phyloP scores from a whole-genome alignment of 2,888 invertebrate species.

The Polia nebulosa region DNA sequence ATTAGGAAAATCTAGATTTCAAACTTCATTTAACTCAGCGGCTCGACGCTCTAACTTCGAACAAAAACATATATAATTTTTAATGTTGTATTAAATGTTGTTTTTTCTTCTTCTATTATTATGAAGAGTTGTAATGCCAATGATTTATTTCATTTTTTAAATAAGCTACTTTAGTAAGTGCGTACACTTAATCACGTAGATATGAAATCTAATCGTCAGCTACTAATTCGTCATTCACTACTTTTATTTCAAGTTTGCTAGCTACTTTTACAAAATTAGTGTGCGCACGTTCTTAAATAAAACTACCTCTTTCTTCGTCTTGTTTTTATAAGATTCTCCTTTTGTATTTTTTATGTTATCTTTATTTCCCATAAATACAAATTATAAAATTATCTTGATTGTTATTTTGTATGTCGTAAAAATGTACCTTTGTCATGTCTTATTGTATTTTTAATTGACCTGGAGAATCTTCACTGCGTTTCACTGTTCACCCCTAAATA shows the following conservation, averaged over 20 bases:
- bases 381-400: neutral
- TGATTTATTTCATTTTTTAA: slow-evolving; percentile 21
- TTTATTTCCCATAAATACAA: neutral
- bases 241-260: neutral
- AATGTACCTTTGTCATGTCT: neutral
- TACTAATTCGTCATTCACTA: neutral
- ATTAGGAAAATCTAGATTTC: neutral
- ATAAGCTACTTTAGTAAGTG: slow-evolving; percentile 31
- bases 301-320: slow-evolving; percentile 55
- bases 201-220: neutral
- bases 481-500: slow-evolving; percentile 7
- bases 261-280: neutral
- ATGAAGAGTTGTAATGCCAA: slow-evolving; percentile 10
- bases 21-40: neutral
- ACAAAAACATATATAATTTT: slow-evolving; percentile 3
- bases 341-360: neutral
- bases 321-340: slow-evolving; percentile 27
- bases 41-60: slow-evolving; percentile 11
- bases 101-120: slow-evolving; percentile 30
- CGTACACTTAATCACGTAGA: slow-evolving; percentile 11
- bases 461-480: slow-evolving; percentile 18
- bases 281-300: slow-evolving; percentile 39
- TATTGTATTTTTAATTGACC: neutral
- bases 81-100: slow-evolving; percentile 28
- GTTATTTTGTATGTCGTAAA: neutral